These are phyloP conservation scores for Homarus gammarus DNA, from an alignment of 2,888 invertebrate genomes.

Conservation along the genomic window DNA sequence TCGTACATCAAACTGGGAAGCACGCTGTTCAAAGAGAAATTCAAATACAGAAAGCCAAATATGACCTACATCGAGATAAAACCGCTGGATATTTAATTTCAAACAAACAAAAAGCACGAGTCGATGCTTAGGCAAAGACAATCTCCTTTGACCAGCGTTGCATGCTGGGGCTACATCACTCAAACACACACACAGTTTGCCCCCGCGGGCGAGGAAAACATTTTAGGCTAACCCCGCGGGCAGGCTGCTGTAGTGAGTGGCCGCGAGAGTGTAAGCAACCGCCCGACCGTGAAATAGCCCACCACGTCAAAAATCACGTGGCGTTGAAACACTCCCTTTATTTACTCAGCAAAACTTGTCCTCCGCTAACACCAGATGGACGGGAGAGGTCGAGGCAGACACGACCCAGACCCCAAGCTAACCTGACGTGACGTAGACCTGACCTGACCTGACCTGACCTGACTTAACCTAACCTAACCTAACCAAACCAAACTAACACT, in stretches of 20 bases:
- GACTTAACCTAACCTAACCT: too few relatives aligned
- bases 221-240: background rate
- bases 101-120: background rate
- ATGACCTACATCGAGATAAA: background rate
- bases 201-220: background rate
- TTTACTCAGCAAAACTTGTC: background rate
- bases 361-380: background rate
- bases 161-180: background rate
- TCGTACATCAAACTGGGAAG: background rate
- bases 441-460: too few relatives aligned
- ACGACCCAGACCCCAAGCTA: too few relatives aligned
- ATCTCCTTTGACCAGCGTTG: conserved; percentile 4
- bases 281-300: background rate
- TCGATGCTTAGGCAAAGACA: conserved; percentile 10
- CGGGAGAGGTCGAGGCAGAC: too few relatives aligned
- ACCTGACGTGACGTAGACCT: too few relatives aligned
- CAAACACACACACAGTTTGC: background rate
- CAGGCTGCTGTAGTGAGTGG: too few relatives aligned
- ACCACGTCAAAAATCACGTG: background rate
- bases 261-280: background rate
- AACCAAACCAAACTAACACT: too few relatives aligned
- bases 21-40: background rate
- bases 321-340: background rate
- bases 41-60: background rate
- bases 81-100: background rate